These are phyloP conservation scores for Thelaira solivaga DNA, from an alignment of 2,888 invertebrate species.

Conservation along the genomic window DNA sequence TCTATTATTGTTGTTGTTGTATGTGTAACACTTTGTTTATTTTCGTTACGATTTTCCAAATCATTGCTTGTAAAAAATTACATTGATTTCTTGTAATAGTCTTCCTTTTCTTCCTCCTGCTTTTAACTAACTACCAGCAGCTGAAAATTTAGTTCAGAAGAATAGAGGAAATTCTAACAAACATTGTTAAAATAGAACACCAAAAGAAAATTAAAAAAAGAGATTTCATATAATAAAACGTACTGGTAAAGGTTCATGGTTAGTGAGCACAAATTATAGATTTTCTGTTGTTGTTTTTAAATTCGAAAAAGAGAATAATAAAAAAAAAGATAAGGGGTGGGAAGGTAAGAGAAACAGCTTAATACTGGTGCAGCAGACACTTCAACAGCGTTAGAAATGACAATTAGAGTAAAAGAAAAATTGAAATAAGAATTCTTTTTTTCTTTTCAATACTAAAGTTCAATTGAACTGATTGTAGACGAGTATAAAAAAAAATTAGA, in stretches of 20 bases:
- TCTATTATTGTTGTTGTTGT: too few species aligned
- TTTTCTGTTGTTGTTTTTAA: constrained; percentile 1
- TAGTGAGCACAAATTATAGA: constrained; percentile 51
- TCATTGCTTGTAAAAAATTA: constrained; percentile 45
- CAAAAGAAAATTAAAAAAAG: constrained; percentile 21
- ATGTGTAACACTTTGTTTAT: constrained; percentile 30
- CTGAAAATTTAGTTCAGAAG: too few species aligned
- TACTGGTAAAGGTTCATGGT: constrained; percentile 50
- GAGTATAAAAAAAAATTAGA: too few species aligned
- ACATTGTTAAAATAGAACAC: constrained; percentile 9
- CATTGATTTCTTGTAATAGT: too few species aligned
- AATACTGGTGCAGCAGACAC: too few species aligned
- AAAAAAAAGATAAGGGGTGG: background rate
- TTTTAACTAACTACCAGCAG: background rate
- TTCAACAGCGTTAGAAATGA: too few species aligned
- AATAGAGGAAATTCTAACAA: background rate
- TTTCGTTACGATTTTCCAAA: constrained; percentile 37
- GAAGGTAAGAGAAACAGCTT: too few species aligned
- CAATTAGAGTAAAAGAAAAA: too few species aligned
- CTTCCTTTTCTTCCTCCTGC: too few species aligned
- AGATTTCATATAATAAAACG: constrained; percentile 19
- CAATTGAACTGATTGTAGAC: too few species aligned
- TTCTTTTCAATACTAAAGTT: too few species aligned
- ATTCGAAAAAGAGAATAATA: background rate
- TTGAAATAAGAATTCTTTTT: too few species aligned